phyloP scores from a whole-genome alignment of 64 coral and sea anemone species.

The Montipora sp. region DNA sequence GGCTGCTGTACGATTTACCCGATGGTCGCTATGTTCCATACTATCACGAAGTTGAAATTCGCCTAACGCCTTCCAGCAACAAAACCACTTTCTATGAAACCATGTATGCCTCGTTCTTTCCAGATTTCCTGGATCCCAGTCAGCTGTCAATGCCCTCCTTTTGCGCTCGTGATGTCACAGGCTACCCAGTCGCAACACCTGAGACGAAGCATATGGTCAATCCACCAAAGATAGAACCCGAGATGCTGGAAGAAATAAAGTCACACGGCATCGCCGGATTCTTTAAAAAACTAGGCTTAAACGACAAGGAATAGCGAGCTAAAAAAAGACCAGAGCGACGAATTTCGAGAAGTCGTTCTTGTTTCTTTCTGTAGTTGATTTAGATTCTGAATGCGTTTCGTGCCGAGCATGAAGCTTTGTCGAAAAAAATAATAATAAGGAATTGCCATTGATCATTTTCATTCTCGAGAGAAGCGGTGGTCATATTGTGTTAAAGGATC shows the following conservation, averaged over 20 bases:
- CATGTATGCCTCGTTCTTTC: neutral
- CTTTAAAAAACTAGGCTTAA: neutral
- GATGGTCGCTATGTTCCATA: slow-evolving; percentile 21
- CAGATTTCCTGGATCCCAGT: slow-evolving; percentile 42
- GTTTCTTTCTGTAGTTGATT: neutral
- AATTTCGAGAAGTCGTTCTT: neutral
- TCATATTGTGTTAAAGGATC: too few species aligned
- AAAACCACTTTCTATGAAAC: neutral
- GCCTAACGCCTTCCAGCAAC: neutral
- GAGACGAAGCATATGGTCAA: neutral
- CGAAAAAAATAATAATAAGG: neutral
- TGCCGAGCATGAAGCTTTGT: neutral
- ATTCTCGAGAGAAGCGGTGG: too few species aligned
- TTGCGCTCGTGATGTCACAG: neutral
- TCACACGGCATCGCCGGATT: neutral
- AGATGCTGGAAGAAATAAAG: neutral
- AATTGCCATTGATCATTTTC: too few species aligned
- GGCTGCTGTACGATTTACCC: neutral
- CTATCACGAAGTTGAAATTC: neutral
- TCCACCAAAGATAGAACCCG: neutral
- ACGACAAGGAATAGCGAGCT: neutral
- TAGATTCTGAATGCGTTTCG: neutral
- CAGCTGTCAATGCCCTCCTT: slow-evolving; percentile 33
- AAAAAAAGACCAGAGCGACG: neutral
- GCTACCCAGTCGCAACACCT: neutral